Evolutionary conservation across 2,888 invertebrate species (phyloP).

Genomic region (Eledona agricola): DNA sequence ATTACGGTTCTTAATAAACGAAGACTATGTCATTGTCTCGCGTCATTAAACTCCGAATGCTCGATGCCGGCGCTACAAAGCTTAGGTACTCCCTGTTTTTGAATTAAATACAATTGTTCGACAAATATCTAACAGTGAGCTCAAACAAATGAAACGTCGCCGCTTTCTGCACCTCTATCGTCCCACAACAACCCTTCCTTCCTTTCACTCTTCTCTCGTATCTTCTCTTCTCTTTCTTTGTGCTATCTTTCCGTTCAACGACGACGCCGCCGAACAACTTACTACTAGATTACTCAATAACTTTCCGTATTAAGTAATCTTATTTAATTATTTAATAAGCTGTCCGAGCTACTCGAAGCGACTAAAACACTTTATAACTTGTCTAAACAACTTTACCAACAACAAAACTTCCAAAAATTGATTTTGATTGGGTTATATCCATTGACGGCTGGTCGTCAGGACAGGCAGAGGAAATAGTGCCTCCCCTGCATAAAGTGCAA

Average conservation of each 20-base stretch:
- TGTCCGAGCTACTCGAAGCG: constrained; percentile 3
- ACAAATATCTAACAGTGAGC: constrained; percentile 55
- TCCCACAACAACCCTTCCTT: no score
- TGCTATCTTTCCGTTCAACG: no score
- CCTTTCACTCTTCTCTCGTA: no score
- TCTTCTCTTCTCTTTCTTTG: no score
- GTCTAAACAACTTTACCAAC: constrained; percentile 5
- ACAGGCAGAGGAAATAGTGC: no score
- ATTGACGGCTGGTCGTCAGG: no score
- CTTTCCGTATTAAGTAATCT: constrained; percentile 8
- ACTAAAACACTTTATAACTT: constrained; percentile 10
- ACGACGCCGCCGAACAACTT: background rate
- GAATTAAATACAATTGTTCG: constrained; percentile 59
- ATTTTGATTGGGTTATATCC: constrained; percentile 9
- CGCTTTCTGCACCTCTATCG: background rate
- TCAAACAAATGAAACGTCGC: constrained; percentile 45
- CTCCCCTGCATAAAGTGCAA: no score
- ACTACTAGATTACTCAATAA: constrained; percentile 3
- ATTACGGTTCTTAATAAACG: constrained; percentile 65
- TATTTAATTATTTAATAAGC: constrained; percentile 15
- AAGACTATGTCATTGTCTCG: constrained; percentile 64
- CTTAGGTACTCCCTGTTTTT: constrained; percentile 60
- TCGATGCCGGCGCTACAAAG: constrained; percentile 56
- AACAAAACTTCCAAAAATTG: constrained; percentile 13
- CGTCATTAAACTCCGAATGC: constrained; percentile 62